Percentiles rank a stretch among this genome's conserved stretches.
phyloP scores from a whole-genome alignment of 2,888 invertebrate species.

The Biston betularia region DNA sequence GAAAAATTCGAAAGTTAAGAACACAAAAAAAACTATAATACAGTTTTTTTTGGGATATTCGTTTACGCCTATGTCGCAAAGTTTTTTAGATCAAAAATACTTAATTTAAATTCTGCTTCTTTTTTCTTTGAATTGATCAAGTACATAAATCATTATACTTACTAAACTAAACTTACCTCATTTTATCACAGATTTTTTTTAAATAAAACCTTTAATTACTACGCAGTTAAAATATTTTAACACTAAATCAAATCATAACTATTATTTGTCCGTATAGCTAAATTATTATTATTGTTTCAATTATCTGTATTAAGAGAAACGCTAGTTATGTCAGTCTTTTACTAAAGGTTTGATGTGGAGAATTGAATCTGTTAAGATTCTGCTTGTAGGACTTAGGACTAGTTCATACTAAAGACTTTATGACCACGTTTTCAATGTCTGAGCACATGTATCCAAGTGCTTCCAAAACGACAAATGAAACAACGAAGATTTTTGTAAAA shows the following conservation, averaged over 20 bases:
- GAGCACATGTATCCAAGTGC: background rate
- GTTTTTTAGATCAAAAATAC: too few relatives aligned
- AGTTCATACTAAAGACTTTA: conserved; percentile 13
- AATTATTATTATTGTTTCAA: background rate
- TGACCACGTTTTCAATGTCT: background rate
- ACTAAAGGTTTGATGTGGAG: conserved; percentile 9
- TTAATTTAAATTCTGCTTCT: too few relatives aligned
- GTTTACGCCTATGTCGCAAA: too few relatives aligned
- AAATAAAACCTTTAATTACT: background rate
- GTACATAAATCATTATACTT: too few relatives aligned
- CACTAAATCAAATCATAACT: background rate
- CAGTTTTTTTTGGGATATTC: too few relatives aligned
- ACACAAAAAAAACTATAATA: background rate
- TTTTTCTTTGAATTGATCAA: too few relatives aligned
- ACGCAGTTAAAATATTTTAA: background rate
- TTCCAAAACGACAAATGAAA: background rate
- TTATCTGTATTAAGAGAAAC: background rate
- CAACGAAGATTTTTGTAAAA: too few relatives aligned
- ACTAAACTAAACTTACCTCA: background rate
- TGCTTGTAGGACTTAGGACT: conserved; percentile 20
- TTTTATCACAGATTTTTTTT: background rate
- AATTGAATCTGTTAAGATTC: conserved; percentile 19
- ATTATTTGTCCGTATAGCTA: background rate
- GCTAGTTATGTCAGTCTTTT: background rate
- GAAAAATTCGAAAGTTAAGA: background rate